Evolutionary conservation across 1,140 invertebrate genomes (phyloP).

Genomic region (Brevipalpus yothersi): DNA sequence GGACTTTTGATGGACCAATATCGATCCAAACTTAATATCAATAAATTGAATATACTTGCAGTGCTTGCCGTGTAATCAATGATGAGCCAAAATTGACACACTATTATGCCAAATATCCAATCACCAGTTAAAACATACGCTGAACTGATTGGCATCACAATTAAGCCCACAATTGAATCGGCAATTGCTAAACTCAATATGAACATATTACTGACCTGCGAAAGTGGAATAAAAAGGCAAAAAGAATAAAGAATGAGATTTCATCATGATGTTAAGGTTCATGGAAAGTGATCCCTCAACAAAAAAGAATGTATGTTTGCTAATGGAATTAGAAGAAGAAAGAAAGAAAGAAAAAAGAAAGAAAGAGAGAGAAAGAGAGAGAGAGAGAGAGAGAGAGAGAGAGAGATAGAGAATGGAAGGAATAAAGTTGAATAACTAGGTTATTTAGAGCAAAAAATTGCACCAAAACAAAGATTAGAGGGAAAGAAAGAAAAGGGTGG

Average conservation of each 20-base stretch:
- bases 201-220: conserved; percentile 35
- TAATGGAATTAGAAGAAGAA: no score
- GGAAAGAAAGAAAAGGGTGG: no score
- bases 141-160: conserved; percentile 36
- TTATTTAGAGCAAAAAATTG: no score
- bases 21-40: conserved; percentile 23
- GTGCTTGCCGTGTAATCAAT: conserved; percentile 36
- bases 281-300: no score
- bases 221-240: conserved; percentile 10
- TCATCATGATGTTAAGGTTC: no score
- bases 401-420: no score
- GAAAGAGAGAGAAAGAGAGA: no score
- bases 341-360: no score
- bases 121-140: conserved; percentile 30
- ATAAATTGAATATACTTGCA: conserved; percentile 35
- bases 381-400: no score
- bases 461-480: no score
- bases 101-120: conserved; percentile 29
- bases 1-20: conserved; percentile 33
- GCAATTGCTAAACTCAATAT: conserved; percentile 36
- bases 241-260: background rate
- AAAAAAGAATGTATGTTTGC: no score
- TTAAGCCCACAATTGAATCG: conserved; percentile 32
- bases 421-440: no score
- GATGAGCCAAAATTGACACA: conserved; percentile 28